Conservation (phyloP, 2,113 vertebrate species). For the Sapayoa aenigma region DNA sequence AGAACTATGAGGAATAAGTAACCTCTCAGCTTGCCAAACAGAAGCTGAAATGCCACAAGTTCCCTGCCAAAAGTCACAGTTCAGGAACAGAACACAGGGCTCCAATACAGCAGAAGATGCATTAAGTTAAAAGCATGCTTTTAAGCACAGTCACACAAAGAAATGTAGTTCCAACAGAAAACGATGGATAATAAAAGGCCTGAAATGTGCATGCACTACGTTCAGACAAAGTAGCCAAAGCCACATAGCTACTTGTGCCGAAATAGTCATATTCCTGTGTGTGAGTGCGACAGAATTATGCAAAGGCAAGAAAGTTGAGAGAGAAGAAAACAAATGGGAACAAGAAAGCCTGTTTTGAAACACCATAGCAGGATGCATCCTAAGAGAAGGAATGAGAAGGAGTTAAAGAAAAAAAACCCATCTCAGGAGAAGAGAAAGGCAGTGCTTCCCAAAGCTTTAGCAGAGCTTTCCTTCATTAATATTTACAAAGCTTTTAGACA, state of each 20-base stretch:
- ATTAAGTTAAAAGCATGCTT: not conserved
- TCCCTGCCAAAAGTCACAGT: not conserved
- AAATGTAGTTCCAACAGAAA: not conserved
- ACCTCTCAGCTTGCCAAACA: not conserved
- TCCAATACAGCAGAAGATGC: not conserved
- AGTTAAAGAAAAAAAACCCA: constrained; percentile 22
- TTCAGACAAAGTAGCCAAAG: not conserved
- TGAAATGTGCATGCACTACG: not conserved
- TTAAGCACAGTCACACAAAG: not conserved
- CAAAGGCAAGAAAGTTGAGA: not conserved
- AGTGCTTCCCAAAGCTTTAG: constrained; percentile 31
- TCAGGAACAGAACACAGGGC: not conserved
- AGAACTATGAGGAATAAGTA: not conserved
- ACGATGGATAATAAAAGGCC: not conserved
- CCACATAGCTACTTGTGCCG: not conserved
- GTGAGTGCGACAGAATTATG: not conserved
- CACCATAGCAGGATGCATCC: not conserved
- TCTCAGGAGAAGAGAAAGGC: not conserved
- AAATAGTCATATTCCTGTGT: not conserved
- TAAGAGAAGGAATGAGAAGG: not conserved
- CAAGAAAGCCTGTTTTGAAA: not conserved
- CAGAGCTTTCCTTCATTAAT: constrained; percentile 61
- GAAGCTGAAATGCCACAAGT: not conserved
- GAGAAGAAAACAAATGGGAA: not conserved
- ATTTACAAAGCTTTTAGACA: constrained; percentile 63